Evolutionary conservation across 2,113 vertebrate genomes (phyloP), one percentile per base, ranked within the genome.

Genomic region (Sinosuthora webbiana): DNA sequence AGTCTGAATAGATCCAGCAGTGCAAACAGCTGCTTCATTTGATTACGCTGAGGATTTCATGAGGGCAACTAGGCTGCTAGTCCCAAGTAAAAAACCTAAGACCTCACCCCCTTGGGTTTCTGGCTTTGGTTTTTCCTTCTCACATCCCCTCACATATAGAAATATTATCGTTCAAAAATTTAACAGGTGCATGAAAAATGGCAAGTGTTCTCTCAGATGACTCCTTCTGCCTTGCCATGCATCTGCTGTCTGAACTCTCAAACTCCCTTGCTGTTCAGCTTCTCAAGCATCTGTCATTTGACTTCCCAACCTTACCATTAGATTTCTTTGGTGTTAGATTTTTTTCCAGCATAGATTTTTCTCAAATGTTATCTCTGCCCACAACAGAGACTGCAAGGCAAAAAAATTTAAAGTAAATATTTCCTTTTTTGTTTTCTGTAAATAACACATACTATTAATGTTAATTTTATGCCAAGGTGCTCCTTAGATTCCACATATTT

Each of bases 251-350:
- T 96, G 91, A 95, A 85, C 74, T 95, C 89, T 92, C 70, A 77
- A 85, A 87, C 57, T 95, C 95, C 96, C 95, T 94, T 94, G 90
- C 41, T 93, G 64, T 93, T 95, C 6, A 1, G 37, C 79, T 88
- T 90, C 92, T 95, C 94, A 90, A 83, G 87, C 95, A 96, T 94
- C 89, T 95, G 96, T 93, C 87, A 96, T 93, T 96, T 95, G 94
- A 94, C 89, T 97, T 96, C 87, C 80, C 73, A 93, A 74, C 68
- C 53, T 95, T 93, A 70, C 88, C 67, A 92, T 96, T 93, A 94
- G 59, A 95, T 68, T 53, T 65, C 75, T 87, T 84, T 4, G 1
- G 68, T 94, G 55, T 47, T 63, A 19, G 47, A 41, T 69, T 75
- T 89, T 89, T 89, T 89, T 67, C 55, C 67, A 81, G 76, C 6